phyloP scores from a whole-genome alignment of 1,140 invertebrate species.

The Pseudomyrmex cubaensis region DNA sequence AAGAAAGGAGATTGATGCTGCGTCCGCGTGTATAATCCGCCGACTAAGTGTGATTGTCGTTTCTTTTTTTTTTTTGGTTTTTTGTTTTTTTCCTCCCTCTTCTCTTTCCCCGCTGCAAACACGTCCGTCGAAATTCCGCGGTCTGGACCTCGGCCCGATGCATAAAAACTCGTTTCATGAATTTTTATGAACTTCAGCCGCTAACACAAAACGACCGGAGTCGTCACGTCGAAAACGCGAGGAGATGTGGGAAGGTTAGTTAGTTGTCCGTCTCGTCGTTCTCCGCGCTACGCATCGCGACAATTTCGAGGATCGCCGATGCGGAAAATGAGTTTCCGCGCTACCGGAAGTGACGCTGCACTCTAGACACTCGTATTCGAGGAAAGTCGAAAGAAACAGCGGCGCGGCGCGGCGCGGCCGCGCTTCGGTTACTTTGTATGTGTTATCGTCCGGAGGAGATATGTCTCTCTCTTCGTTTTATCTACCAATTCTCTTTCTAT shows the following conservation, averaged over 20 bases:
- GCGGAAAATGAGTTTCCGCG: slow-evolving; percentile 81
- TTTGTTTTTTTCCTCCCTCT: too few relatives aligned
- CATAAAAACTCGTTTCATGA: slow-evolving; percentile 47
- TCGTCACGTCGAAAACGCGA: slow-evolving; percentile 26
- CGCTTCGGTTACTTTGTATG: slow-evolving; percentile 50
- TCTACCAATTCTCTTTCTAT: neutral
- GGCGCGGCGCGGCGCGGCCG: slow-evolving; percentile 16
- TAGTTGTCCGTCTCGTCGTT: slow-evolving; percentile 40
- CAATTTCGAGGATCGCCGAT: slow-evolving; percentile 79
- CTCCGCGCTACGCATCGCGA: slow-evolving; percentile 62
- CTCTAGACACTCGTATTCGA: slow-evolving; percentile 14
- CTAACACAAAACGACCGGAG: slow-evolving; percentile 49
- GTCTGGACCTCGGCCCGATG: slow-evolving; percentile 40
- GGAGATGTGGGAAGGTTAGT: slow-evolving; percentile 16
- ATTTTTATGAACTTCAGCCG: slow-evolving; percentile 48
- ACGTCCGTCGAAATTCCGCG: slow-evolving; percentile 34
- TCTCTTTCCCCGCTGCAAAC: neutral
- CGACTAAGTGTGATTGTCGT: neutral
- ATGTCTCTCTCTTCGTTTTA: neutral
- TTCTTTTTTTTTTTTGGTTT: neutral
- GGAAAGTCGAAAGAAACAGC: slow-evolving; percentile 58
- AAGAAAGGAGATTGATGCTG: neutral
- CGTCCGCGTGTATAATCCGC: slow-evolving; percentile 1
- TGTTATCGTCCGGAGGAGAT: slow-evolving; percentile 41
- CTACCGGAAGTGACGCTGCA: slow-evolving; percentile 56